Evolutionary conservation across 2,113 vertebrate genomes (phyloP).

Genomic region (Pachyramphus minor): DNA sequence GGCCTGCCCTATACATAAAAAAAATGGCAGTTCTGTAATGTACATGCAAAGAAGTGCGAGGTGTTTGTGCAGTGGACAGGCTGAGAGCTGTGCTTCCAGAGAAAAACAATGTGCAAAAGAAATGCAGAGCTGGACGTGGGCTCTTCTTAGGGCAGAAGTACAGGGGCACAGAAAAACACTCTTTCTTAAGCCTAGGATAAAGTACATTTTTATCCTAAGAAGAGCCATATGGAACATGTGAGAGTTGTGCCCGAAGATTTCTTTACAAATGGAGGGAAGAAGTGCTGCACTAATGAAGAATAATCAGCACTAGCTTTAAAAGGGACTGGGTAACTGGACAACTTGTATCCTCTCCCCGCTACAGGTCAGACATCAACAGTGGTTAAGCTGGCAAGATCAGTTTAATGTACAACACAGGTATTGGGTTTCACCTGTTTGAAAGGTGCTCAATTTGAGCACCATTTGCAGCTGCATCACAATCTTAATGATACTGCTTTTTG

Average conservation of each 20-base stretch:
- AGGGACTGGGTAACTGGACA: neutral
- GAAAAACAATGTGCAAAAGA: slow-evolving; percentile 68
- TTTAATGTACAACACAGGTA: neutral
- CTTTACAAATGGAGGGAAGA: slow-evolving; percentile 55
- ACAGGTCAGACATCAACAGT: neutral
- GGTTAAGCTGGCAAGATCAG: neutral
- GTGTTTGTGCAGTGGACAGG: slow-evolving; percentile 53
- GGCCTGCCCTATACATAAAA: slow-evolving; percentile 6
- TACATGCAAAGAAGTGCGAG: slow-evolving; percentile 68
- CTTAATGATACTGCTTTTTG: neutral
- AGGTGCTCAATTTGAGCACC: neutral
- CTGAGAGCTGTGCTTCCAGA: slow-evolving; percentile 56
- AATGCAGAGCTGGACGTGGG: slow-evolving; percentile 42
- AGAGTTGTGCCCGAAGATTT: slow-evolving; percentile 68
- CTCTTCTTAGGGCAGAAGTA: slow-evolving; percentile 60
- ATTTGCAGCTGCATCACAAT: neutral
- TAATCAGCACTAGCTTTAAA: neutral
- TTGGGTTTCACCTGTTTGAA: neutral
- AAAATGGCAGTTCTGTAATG: slow-evolving; percentile 55
- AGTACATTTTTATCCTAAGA: slow-evolving; percentile 60
- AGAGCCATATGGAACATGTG: slow-evolving; percentile 57
- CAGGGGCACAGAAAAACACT: neutral
- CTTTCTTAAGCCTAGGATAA: neutral
- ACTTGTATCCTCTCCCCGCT: neutral
- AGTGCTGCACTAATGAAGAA: slow-evolving; percentile 32